phyloP scores from a whole-genome alignment of 2,888 invertebrate species.

The Melitaea athalia region DNA sequence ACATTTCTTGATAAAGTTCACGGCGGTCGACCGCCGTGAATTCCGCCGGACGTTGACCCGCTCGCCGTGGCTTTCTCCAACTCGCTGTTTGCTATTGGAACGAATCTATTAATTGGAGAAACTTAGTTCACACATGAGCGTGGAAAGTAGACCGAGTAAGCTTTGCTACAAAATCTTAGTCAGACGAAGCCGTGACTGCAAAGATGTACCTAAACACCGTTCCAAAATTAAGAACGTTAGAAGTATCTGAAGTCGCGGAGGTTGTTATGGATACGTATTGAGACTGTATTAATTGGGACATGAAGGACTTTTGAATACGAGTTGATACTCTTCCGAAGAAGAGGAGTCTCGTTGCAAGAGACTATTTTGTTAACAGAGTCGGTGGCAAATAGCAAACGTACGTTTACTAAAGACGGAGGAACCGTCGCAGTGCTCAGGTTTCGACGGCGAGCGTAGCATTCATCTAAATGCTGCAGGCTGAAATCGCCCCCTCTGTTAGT shows the following conservation, averaged over 20 bases:
- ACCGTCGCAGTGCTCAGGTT: constrained; percentile 35
- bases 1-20: constrained; percentile 78
- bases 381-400: background rate
- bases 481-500: constrained; percentile 66
- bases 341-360: background rate
- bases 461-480: constrained; percentile 63
- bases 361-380: background rate
- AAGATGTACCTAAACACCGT: too few species aligned
- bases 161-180: constrained; percentile 23
- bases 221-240: background rate
- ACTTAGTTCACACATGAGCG: constrained; percentile 81
- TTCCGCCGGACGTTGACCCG: constrained; percentile 78
- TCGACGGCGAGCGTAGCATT: constrained; percentile 47
- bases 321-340: background rate
- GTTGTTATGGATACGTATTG: too few species aligned
- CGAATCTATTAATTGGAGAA: constrained; percentile 83
- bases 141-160: constrained; percentile 67
- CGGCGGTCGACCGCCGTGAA: constrained; percentile 73
- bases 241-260: background rate
- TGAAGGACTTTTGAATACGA: background rate
- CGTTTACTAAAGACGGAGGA: constrained; percentile 23
- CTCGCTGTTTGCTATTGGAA: constrained; percentile 80
- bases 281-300: too few species aligned
- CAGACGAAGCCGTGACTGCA: constrained; percentile 11
- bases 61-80: constrained; percentile 75